Evolutionary conservation across 2,113 vertebrate genomes (phyloP).

Genomic region (Python bivittatus): DNA sequence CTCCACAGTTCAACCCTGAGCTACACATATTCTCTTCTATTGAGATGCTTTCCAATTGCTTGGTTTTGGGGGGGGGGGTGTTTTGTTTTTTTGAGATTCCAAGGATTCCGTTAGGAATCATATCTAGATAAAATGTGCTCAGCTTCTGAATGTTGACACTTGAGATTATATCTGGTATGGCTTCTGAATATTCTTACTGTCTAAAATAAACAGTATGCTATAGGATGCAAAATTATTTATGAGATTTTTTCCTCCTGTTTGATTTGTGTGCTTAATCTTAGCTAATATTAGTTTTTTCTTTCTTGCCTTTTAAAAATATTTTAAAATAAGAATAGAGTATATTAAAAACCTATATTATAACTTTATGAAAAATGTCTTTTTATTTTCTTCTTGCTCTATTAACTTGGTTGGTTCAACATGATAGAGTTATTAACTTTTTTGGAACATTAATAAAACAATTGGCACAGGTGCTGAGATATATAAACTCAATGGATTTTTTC

Average conservation of each 20-base stretch:
- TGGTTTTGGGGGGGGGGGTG: too few relatives aligned
- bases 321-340: not conserved
- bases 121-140: not conserved
- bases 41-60: too few relatives aligned
- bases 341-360: not conserved
- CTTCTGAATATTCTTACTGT: slow-evolving; percentile 57
- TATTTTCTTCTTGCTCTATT: not conserved
- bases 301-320: not conserved
- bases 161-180: slow-evolving; percentile 30
- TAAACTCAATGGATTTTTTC: not conserved
- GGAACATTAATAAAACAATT: slow-evolving; percentile 28
- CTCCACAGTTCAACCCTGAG: too few relatives aligned
- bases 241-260: not conserved
- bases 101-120: not conserved
- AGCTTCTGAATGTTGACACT: not conserved
- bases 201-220: slow-evolving; percentile 50
- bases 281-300: not conserved
- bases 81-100: not conserved
- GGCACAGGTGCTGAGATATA: slow-evolving; percentile 34
- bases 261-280: not conserved
- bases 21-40: too few relatives aligned
- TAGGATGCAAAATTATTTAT: slow-evolving; percentile 30
- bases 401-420: slow-evolving; percentile 13
- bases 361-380: not conserved
- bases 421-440: not conserved